Base-by-base conservation (phyloP, 2,113 vertebrate species). In the Crotalus viridis region DNA sequence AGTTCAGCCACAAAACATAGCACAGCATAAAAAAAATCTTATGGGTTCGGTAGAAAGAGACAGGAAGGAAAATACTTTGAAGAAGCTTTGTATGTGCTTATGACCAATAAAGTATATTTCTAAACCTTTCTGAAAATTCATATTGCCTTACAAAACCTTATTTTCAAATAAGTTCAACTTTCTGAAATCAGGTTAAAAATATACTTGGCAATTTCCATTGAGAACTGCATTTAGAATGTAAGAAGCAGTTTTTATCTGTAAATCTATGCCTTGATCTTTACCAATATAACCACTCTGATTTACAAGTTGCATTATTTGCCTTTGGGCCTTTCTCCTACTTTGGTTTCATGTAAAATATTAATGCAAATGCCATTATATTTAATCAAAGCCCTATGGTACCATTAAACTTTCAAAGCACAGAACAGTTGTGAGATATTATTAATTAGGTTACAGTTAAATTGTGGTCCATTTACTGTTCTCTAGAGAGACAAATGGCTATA, bases 321-420 rank as follows among this genome's bases (percentile, higher is more conserved):
- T 93, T 1, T 87, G 88, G 51, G 57, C 17, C 88, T 1, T 91
- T 17, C 0, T 0, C 1, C 48, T 92, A 0, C 87, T 92, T 87
- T 61, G 51, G 91, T 90, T 92, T 52, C 88, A 48, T 89, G 86
- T 89, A 93, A 87, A 90, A 54, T 86, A 46, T 59, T 86, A 91
- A 89, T 95, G 52, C 90, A 48, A 12, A 33, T 95, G 85, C 91
- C 92, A 92, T 93, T 93, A 74, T 15, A 51, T 24, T 96, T 93
- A 96, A 95, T 96, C 95, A 96, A 96, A 96, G 55, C 85, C 96
- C 51, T 85, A 56, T 51, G 89, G 97, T 95, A 85, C 43, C 90
- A 96, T 96, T 61, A 96, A 95, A 96, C 86, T 96, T 93, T 97
- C 95, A 94, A 97, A 97, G 91, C 89, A 55, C 89, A 91, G 52